Evolutionary conservation across 2,113 vertebrate genomes (phyloP).

Genomic region (Hypomesus transpacificus): DNA sequence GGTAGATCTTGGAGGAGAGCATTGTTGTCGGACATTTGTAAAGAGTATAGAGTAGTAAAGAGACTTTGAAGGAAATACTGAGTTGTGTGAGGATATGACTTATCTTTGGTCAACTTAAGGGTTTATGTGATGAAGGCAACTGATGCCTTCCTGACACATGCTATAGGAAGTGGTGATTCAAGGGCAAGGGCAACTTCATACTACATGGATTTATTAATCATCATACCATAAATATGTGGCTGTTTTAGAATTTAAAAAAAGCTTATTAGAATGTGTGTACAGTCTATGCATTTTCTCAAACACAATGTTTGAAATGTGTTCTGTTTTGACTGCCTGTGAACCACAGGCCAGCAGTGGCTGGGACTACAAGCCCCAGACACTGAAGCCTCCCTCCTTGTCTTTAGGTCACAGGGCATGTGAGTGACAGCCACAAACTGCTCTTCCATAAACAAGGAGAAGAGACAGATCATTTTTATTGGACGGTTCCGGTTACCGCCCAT

Average conservation of each 20-base stretch:
- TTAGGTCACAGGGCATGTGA: background rate
- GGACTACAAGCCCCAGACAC: background rate
- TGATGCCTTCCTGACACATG: conserved; percentile 5
- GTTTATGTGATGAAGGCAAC: conserved; percentile 1
- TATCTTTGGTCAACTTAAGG: conserved; percentile 48
- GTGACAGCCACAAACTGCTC: conserved; percentile 28
- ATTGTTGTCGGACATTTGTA: background rate
- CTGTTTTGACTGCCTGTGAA: conserved; percentile 24
- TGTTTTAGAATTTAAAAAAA: conserved; percentile 13
- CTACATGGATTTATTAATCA: conserved; percentile 13
- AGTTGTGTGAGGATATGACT: conserved; percentile 11
- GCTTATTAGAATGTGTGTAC: conserved; percentile 12
- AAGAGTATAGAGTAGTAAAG: background rate
- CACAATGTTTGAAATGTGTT: conserved; percentile 1
- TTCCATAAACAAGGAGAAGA: conserved; percentile 12
- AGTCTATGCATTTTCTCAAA: conserved; percentile 26
- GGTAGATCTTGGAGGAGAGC: background rate
- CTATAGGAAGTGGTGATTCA: conserved; percentile 21
- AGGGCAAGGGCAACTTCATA: conserved; percentile 22
- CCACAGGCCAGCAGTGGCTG: conserved; percentile 5
- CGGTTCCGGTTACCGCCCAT: conserved; percentile 20
- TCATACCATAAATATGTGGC: conserved; percentile 28
- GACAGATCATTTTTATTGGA: background rate
- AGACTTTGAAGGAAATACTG: background rate
- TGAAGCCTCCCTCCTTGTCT: background rate